A percentile compares a stretch with the other conserved stretches of the same genome.
phyloP scores from a whole-genome alignment of 2,113 vertebrate species.

The Pluvialis apricaria region DNA sequence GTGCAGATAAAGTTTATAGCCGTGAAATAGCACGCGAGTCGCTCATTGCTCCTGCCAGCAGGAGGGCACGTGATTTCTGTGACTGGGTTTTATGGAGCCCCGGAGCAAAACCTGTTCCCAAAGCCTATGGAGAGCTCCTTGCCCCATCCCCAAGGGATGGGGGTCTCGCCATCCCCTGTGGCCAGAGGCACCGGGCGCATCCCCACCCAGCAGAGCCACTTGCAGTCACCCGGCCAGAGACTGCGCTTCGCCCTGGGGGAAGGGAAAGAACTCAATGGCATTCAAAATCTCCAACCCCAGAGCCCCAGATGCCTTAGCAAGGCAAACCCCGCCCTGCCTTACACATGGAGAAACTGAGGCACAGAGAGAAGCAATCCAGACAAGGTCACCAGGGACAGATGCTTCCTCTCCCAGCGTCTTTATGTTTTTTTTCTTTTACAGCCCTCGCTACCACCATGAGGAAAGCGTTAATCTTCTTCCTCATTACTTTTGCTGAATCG shows the following conservation, averaged over 20 bases:
- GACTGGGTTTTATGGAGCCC: not conserved
- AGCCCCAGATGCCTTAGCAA: not conserved
- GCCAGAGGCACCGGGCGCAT: too few species aligned
- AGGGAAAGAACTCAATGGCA: fast-evolving
- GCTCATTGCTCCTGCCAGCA: fast-evolving
- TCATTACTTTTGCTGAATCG: not conserved
- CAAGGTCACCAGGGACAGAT: fast-evolving
- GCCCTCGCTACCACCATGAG: fast-evolving
- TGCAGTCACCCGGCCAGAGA: fast-evolving
- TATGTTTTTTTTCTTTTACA: fast-evolving
- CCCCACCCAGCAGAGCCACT: not conserved
- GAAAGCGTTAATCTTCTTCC: not conserved
- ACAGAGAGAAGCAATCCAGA: fast-evolving
- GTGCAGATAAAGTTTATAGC: not conserved
- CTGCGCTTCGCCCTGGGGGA: not conserved
- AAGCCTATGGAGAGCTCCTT: not conserved
- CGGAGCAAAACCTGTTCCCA: not conserved
- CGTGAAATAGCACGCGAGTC: fast-evolving
- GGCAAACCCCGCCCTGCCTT: fast-evolving
- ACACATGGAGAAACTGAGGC: not conserved
- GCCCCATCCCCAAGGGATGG: fast-evolving
- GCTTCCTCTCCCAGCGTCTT: not conserved
- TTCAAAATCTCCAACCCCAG: fast-evolving
- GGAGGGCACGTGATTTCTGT: fast-evolving
- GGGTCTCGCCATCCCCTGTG: fast-evolving